phyloP scores from a whole-genome alignment of 2,888 invertebrate species.

The Volucella zonaria region DNA sequence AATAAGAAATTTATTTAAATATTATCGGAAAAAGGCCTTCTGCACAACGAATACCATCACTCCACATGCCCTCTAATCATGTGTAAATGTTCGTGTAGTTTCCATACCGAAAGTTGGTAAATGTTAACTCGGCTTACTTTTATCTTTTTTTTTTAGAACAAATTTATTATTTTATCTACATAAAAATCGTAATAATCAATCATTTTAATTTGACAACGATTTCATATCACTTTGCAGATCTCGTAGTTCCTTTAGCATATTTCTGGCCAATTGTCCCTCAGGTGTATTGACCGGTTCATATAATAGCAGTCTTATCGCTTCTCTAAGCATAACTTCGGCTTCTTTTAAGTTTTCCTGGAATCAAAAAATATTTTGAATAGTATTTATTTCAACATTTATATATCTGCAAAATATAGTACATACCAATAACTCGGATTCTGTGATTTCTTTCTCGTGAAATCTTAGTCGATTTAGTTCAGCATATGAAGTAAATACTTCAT shows the following conservation, averaged over 20 bases:
- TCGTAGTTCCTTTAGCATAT: constrained; percentile 87
- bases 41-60: too few relatives aligned
- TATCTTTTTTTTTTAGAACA: too few relatives aligned
- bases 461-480: constrained; percentile 83
- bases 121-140: constrained; percentile 1
- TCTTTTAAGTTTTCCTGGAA: constrained; percentile 84
- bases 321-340: constrained; percentile 85
- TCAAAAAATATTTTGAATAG: not conserved
- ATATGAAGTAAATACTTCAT: constrained; percentile 88
- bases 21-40: too few relatives aligned
- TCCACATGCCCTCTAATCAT: too few relatives aligned
- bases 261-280: constrained; percentile 88
- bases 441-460: constrained; percentile 78
- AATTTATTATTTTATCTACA: too few relatives aligned
- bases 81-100: too few relatives aligned
- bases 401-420: not conserved
- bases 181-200: not conserved
- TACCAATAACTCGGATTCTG: constrained; percentile 77
- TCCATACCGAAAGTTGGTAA: too few relatives aligned
- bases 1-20: too few relatives aligned
- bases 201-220: constrained; percentile 49
- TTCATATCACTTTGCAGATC: constrained; percentile 84
- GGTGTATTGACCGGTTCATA: constrained; percentile 89
- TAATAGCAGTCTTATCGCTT: constrained; percentile 86
- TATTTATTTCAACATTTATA: not conserved